A percentile compares a stretch with the other conserved stretches of the same genome.
phyloP scores from a whole-genome alignment of 2,113 vertebrate genomes.

The Hemibagrus wyckioides region DNA sequence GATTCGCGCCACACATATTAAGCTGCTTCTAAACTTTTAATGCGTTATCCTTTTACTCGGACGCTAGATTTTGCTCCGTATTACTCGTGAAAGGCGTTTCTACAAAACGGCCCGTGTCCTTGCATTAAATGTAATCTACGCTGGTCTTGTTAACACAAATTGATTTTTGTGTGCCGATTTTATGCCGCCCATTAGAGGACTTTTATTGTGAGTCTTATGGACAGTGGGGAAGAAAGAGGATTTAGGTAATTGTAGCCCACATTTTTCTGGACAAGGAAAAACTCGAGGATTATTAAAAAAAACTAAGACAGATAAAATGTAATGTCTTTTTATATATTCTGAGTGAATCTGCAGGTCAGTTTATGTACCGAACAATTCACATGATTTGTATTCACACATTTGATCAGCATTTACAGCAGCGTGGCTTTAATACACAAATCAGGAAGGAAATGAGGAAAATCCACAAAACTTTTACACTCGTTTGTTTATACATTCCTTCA shows the following conservation, averaged over 20 bases:
- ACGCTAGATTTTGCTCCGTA: conserved; percentile 40
- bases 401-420: not conserved
- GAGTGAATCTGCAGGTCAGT: not conserved
- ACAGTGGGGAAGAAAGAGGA: not conserved
- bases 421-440: not conserved
- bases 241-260: not conserved
- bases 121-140: conserved; percentile 38
- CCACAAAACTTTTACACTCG: not conserved
- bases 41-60: conserved; percentile 51
- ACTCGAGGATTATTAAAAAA: not conserved
- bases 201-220: conserved; percentile 32
- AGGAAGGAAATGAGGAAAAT: not conserved
- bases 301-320: not conserved
- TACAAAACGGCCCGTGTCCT: conserved; percentile 54
- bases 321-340: not conserved
- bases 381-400: not conserved
- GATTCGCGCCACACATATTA: conserved; percentile 59
- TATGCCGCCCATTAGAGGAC: conserved; percentile 35
- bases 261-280: not conserved
- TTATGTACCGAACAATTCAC: not conserved
- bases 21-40: conserved; percentile 63
- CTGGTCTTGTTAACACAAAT: conserved; percentile 38
- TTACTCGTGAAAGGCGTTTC: conserved; percentile 52
- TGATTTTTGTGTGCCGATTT: conserved; percentile 37
- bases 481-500: not conserved